Evolutionary conservation across 2,113 vertebrate species (phyloP), one percentile per base, ranked within the genome.

Genomic region (Menura novaehollandiae): DNA sequence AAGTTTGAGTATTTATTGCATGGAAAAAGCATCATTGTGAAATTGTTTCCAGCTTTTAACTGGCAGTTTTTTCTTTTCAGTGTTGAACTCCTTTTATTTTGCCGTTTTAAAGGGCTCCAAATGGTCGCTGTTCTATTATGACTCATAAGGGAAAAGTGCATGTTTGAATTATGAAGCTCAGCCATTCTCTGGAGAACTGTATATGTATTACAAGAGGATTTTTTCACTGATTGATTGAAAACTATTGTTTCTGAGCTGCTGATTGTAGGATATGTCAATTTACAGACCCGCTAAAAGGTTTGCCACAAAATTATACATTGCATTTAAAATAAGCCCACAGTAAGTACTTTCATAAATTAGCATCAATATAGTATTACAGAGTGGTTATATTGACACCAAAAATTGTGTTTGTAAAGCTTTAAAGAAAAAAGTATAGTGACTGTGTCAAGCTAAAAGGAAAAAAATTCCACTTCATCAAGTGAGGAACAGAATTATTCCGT

Each of bases 301-400:
- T 91, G 66, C 59, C 82, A 85, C 55, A 92, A 96, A 97, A 97
- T 97, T 97, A 97, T 94, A 96, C 47, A 94, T 64, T 69, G 62
- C 73, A 96, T 97, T 97, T 97, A 93, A 98, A 97, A 86, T 75
- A 94, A 97, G 90, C 72, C 58, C 94, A 73, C 73, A 46, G 84
- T 82, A 95, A 98, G 82, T 90, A 91, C 86, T 94, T 97, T 96
- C 92, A 96, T 97, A 96, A 97, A 97, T 98, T 97, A 97, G 91
- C 91, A 97, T 84, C 81, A 96, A 85, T 93, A 91, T 82, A 96
- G 60, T 86, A 97, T 96, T 95, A 82, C 81, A 79, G 86, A 89
- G 82, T 85, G 85, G 87, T 96, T 97, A 93, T 88, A 94, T n/a
- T 97, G 97, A 93, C 93, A 96, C 63, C 85, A 88, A 93, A 96